Conservation (phyloP, 2,888 invertebrate species). For the Tridacna crocea region DNA sequence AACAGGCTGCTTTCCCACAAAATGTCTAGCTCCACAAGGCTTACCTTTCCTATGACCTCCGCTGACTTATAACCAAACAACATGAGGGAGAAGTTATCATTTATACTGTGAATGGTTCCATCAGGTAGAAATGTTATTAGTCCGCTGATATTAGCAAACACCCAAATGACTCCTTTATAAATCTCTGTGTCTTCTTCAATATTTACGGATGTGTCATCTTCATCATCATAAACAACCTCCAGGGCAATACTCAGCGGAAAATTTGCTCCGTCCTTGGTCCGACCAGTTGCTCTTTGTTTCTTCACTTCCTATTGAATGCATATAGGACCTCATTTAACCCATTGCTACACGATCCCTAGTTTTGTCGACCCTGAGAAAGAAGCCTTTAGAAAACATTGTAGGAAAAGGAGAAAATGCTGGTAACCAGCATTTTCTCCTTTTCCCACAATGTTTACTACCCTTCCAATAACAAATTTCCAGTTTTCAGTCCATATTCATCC, state of each 20-base stretch:
- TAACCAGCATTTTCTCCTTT: not conserved
- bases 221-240: constrained; percentile 59
- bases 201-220: constrained; percentile 57
- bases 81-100: constrained; percentile 88
- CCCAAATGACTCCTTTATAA: constrained; percentile 81
- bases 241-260: constrained; percentile 86
- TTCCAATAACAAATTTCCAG: too few relatives aligned
- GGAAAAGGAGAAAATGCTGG: not conserved
- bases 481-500: too few relatives aligned
- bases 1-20: too few relatives aligned
- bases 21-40: too few relatives aligned
- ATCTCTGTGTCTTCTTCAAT: constrained; percentile 43
- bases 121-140: constrained; percentile 88
- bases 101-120: constrained; percentile 88
- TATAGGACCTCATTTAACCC: not conserved
- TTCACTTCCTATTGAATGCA: constrained; percentile 83
- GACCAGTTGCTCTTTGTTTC: constrained; percentile 89
- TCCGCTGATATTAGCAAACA: constrained; percentile 88
- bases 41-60: constrained; percentile 87
- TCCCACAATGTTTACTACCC: too few relatives aligned
- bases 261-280: constrained; percentile 87
- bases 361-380: too few relatives aligned
- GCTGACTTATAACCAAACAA: constrained; percentile 88
- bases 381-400: too few relatives aligned
- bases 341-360: too few relatives aligned